A percentile compares a stretch with the other conserved stretches of the same genome.
phyloP scores from a whole-genome alignment of 2,888 invertebrate species.

The Netelia melanura region DNA sequence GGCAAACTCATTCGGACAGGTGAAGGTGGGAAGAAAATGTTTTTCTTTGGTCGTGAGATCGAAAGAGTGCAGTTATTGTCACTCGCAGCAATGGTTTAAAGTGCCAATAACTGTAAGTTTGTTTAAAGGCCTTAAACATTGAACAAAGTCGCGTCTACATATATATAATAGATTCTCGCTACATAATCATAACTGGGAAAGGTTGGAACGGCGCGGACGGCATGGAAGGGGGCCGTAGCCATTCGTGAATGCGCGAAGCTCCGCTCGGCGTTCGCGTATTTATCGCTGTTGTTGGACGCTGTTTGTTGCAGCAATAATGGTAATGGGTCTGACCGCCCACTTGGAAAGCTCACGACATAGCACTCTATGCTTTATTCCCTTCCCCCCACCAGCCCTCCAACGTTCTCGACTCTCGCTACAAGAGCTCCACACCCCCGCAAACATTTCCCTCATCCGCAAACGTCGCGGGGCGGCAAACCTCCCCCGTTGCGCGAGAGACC shows the following conservation, averaged over 20 bases:
- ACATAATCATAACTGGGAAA: slow-evolving; percentile 82
- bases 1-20: not conserved
- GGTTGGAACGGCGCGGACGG: slow-evolving; percentile 48
- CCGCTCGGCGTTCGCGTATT: slow-evolving; percentile 74
- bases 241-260: slow-evolving; percentile 69
- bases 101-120: slow-evolving; percentile 16
- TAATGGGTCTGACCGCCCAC: slow-evolving; percentile 81
- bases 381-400: slow-evolving; percentile 54
- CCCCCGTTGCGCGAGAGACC: slow-evolving; percentile 52
- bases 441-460: slow-evolving; percentile 43
- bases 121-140: not conserved
- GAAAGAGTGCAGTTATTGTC: not conserved
- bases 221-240: slow-evolving; percentile 23
- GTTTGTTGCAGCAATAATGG: slow-evolving; percentile 84
- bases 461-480: slow-evolving; percentile 49
- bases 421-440: slow-evolving; percentile 2
- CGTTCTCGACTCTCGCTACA: slow-evolving; percentile 47
- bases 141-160: slow-evolving; percentile 15
- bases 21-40: not conserved
- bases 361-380: slow-evolving; percentile 64
- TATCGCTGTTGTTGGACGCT: slow-evolving; percentile 84
- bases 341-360: slow-evolving; percentile 62
- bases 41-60: not conserved
- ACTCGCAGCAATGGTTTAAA: not conserved
- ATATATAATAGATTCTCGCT: slow-evolving; percentile 63